Evolutionary conservation across 1,140 invertebrate genomes (phyloP), one percentile per base, ranked within the genome.

Genomic region (Trichonephila inaurata): DNA sequence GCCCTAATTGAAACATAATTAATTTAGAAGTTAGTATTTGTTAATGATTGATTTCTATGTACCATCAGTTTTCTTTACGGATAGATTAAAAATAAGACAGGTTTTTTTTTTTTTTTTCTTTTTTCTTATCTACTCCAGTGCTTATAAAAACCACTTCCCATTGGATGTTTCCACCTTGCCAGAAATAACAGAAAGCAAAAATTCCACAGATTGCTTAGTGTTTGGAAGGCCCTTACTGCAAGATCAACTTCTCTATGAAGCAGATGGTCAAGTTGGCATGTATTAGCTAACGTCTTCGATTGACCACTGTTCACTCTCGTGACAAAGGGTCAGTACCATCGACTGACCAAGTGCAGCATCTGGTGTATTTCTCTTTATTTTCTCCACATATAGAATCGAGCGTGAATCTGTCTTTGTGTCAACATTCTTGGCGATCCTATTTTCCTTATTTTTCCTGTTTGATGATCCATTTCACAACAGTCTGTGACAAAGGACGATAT

Each of bases 401-500:
- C 85, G 58, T 64, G 60, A 87, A 87, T 64, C 60, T 40, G 85
- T 87, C 85, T 87, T 87, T 87, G 85, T 87, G 60, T 87, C 60
- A 12, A 24, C 24, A 19, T 60, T 85, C 24, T 21, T 85, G 14
- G 60, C 60, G 60, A n/a, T 28, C 58, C 16, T 87, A 33, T 8
- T 14, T 62, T 87, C 28, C 85, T 62, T 87, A 18, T 1, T 16
- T 21, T 21, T 16, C 77, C 24, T 62, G 14, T 51, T 44, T 64
- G n/a, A 33, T 28, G 58, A 33, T 61, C 16, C n/a, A 18, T 33
- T 87, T 87, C 60, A 87, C 61, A 64, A 87, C n/a, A 28, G 60
- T 16, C 51, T 83, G 82, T n/a, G 12, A 83, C 21, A 21, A 83
- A 83, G n/a, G 3, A 58, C 51, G 33, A 33, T 33, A 33, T 77